A percentile compares a stretch with the other conserved stretches of the same genome.
Conservation (phyloP, 2,888 invertebrate genomes). For the Tiliacea aurago region DNA sequence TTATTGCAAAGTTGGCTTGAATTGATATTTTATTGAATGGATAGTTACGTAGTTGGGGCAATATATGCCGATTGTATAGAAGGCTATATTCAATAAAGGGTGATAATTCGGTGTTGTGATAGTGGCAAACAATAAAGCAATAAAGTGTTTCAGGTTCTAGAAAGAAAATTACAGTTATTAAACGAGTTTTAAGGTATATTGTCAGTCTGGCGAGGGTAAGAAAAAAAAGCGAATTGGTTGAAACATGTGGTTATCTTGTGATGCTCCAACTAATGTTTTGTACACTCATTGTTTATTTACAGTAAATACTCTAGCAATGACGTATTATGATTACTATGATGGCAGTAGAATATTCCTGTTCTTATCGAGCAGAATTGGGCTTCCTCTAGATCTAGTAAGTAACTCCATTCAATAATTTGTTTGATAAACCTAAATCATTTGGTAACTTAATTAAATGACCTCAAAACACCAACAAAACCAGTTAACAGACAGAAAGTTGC, state of each 20-base stretch:
- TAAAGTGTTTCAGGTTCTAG: slow-evolving; percentile 60
- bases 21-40: slow-evolving; percentile 37
- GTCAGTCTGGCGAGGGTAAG: slow-evolving; percentile 31
- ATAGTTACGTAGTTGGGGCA: slow-evolving; percentile 25
- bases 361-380: slow-evolving; percentile 92
- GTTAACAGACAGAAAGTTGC: not conserved
- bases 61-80: slow-evolving; percentile 11
- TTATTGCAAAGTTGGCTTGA: slow-evolving; percentile 30
- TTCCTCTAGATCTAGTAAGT: slow-evolving; percentile 95
- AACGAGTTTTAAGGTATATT: slow-evolving; percentile 27
- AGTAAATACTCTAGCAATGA: slow-evolving; percentile 63
- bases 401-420: not conserved
- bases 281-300: slow-evolving; percentile 46
- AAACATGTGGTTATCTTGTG: slow-evolving; percentile 9
- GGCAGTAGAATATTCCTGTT: slow-evolving; percentile 93
- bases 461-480: not conserved
- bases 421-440: not conserved
- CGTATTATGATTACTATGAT: slow-evolving; percentile 91
- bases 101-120: slow-evolving; percentile 43
- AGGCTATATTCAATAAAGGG: slow-evolving; percentile 18
- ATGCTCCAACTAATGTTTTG: not conserved
- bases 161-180: slow-evolving; percentile 40
- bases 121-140: slow-evolving; percentile 56
- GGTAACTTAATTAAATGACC: not conserved
- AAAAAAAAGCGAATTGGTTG: slow-evolving; percentile 8